Conservation (phyloP, 2,797 vertebrate species). For the Helarctos malayanus region DNA sequence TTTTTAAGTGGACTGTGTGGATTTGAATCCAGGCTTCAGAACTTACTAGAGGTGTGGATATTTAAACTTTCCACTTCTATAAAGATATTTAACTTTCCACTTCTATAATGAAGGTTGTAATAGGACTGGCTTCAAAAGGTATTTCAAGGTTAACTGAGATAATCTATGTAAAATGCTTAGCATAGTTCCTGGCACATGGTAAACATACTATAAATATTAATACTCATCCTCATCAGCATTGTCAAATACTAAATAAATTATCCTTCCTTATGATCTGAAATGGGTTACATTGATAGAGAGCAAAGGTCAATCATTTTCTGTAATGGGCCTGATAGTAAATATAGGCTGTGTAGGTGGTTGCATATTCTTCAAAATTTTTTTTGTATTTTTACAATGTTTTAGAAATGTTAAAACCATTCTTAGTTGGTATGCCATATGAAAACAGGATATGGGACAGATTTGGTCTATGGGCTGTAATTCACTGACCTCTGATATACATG, state of each 20-base stretch:
- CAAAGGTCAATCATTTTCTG: constrained; percentile 44
- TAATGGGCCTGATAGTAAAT: neutral
- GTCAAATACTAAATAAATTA: constrained; percentile 6
- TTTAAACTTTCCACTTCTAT: constrained; percentile 38
- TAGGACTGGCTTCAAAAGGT: neutral
- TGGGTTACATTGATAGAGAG: neutral
- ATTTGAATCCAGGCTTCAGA: neutral
- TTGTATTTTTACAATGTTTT: constrained; percentile 8
- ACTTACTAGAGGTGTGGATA: neutral
- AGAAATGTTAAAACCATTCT: constrained; percentile 31
- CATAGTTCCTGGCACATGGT: neutral
- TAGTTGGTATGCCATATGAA: neutral
- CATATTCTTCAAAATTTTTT: neutral
- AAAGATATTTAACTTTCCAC: constrained; percentile 36
- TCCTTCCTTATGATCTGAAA: constrained; percentile 2
- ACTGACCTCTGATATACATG: constrained; percentile 11
- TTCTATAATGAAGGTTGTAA: constrained; percentile 30
- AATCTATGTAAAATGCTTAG: constrained; percentile 30
- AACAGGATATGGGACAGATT: neutral
- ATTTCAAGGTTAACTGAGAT: constrained; percentile 55
- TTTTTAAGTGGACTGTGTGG: neutral
- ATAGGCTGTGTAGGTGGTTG: neutral
- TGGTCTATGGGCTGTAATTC: neutral
- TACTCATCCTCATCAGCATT: neutral
- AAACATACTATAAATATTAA: constrained; percentile 38